phyloP scores from a whole-genome alignment of 2,888 invertebrate species.

The Xestia ashworthii region DNA sequence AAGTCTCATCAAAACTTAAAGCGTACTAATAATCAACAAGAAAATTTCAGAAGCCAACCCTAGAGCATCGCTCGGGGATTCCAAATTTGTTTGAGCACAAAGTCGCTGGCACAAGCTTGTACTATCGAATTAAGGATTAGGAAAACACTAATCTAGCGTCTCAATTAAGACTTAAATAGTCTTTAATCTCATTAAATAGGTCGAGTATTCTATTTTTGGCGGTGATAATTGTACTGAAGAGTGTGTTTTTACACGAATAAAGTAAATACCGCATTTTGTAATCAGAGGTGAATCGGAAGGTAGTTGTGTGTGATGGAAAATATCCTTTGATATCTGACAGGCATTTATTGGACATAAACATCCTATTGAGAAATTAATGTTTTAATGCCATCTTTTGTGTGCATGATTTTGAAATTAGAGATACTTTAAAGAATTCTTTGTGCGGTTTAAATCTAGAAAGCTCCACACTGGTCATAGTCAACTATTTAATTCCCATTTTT shows the following conservation, averaged over 20 bases:
- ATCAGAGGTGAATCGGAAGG: neutral
- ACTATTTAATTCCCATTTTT: neutral
- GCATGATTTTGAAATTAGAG: neutral
- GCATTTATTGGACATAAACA: neutral
- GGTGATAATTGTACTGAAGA: conserved; percentile 27
- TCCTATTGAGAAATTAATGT: neutral
- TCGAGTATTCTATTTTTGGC: conserved; percentile 39
- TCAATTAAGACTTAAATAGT: conserved; percentile 46
- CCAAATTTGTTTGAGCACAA: conserved; percentile 24
- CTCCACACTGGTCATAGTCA: neutral
- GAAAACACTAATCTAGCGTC: conserved; percentile 24
- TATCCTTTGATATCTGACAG: neutral
- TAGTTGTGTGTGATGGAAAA: neutral
- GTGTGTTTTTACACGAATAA: conserved; percentile 4
- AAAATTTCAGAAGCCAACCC: conserved; percentile 9
- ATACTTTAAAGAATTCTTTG: neutral
- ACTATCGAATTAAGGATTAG: conserved; percentile 61
- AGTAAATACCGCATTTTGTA: neutral
- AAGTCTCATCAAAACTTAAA: neutral
- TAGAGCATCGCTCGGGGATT: conserved; percentile 2
- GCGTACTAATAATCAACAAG: neutral
- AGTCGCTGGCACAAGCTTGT: conserved; percentile 22
- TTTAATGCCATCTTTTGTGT: neutral
- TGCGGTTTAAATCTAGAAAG: neutral
- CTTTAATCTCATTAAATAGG: conserved; percentile 51